phyloP scores from a whole-genome alignment of 2,888 invertebrate species.

The Erebia palarica region DNA sequence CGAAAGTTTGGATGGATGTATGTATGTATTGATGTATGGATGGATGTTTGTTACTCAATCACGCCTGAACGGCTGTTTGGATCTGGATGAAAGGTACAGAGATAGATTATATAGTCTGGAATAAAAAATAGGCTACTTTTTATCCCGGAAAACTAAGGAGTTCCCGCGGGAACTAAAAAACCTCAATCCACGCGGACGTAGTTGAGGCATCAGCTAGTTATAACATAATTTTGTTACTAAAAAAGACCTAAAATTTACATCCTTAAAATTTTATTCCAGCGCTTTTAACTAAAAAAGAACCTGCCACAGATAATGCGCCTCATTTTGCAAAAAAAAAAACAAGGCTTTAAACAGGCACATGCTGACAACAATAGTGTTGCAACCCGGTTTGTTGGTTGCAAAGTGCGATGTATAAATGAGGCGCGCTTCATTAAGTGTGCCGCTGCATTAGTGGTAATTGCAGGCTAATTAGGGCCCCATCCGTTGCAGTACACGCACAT shows the following conservation, averaged over 20 bases:
- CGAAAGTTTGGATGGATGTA: no score
- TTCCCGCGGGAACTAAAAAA: no score
- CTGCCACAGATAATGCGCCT: constrained; percentile 10
- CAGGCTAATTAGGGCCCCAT: constrained; percentile 72
- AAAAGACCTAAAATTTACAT: neutral
- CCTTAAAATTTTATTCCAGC: neutral
- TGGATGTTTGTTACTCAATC: no score
- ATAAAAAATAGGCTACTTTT: no score
- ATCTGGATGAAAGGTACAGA: no score
- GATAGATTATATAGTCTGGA: no score
- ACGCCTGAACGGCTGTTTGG: no score
- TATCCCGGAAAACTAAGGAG: no score
- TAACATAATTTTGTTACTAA: no score
- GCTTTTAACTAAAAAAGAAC: neutral
- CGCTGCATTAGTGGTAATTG: constrained; percentile 74
- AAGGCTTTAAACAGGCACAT: constrained; percentile 17
- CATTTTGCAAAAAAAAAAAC: constrained; percentile 24
- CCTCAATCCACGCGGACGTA: no score
- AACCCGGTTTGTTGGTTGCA: constrained; percentile 37
- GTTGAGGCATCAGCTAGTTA: no score
- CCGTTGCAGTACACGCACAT: constrained; percentile 60
- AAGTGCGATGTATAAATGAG: constrained; percentile 56
- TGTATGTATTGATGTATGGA: no score
- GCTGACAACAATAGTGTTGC: constrained; percentile 42
- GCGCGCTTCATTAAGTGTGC: constrained; percentile 66